Evolutionary conservation across 2,113 vertebrate species (phyloP).

Genomic region (Mesitornis unicolor): DNA sequence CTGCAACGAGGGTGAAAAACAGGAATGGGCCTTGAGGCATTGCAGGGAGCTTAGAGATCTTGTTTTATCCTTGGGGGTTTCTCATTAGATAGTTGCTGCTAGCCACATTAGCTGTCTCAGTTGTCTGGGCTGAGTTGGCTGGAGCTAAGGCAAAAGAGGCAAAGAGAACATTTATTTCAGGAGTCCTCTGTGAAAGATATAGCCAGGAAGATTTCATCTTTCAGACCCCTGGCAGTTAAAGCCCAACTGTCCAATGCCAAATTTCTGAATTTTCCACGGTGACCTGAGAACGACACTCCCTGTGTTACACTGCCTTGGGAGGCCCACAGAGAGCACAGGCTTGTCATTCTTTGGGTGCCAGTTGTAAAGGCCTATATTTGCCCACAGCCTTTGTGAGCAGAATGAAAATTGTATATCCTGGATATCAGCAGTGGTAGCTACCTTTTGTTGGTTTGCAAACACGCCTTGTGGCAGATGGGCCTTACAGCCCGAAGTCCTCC

Average conservation of each 20-base stretch:
- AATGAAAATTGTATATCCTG: not conserved
- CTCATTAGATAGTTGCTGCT: not conserved
- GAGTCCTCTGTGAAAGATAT: not conserved
- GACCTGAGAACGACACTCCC: not conserved
- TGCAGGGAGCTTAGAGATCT: not conserved
- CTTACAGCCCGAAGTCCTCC: not conserved
- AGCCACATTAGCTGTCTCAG: not conserved
- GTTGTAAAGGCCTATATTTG: not conserved
- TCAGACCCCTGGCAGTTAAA: not conserved
- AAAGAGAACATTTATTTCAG: not conserved
- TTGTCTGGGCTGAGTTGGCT: not conserved
- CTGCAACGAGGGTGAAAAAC: not conserved
- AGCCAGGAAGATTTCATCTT: not conserved
- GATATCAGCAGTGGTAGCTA: not conserved
- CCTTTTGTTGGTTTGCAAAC: not conserved
- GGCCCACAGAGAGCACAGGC: fast-evolving
- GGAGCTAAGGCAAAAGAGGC: not conserved
- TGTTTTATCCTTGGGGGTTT: not conserved
- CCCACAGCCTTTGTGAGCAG: not conserved
- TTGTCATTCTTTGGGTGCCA: not conserved
- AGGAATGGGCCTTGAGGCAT: not conserved
- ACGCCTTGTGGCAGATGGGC: not conserved
- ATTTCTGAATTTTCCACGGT: not conserved
- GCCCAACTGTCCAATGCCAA: not conserved
- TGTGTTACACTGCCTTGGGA: not conserved